Percentiles rank a stretch among this genome's conserved stretches.
Conservation (phyloP, 2,113 vertebrate species). For the Dicrurus megarhynchus region DNA sequence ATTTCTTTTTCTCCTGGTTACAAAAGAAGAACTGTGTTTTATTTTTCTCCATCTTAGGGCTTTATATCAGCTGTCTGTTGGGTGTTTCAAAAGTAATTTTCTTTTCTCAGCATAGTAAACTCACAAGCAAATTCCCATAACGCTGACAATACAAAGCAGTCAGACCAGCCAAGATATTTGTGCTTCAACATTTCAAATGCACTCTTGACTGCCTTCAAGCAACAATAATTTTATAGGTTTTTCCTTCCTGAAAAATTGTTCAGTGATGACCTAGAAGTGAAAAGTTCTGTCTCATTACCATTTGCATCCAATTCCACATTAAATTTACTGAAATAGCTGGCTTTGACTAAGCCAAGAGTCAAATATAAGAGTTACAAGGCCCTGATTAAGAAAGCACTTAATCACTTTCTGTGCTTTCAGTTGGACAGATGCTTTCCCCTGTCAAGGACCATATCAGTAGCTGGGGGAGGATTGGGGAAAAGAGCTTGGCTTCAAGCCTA, state of each 20-base stretch:
- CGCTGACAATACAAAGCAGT: not conserved
- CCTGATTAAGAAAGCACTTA: conserved; percentile 52
- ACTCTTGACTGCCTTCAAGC: conserved; percentile 16
- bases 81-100: conserved; percentile 23
- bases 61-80: not conserved
- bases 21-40: not conserved
- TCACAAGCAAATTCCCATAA: conserved; percentile 28
- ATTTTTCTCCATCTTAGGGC: not conserved
- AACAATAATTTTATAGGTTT: not conserved
- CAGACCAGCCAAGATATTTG: conserved; percentile 30
- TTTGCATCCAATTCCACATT: conserved; percentile 14
- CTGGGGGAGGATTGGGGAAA: conserved; percentile 15
- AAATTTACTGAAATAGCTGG: conserved; percentile 10
- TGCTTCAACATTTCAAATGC: not conserved
- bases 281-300: conserved; percentile 24
- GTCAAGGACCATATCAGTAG: conserved; percentile 47
- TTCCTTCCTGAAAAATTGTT: conserved; percentile 44
- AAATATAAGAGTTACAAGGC: conserved; percentile 20
- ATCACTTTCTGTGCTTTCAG: conserved; percentile 27
- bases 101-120: conserved; percentile 18
- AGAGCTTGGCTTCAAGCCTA: conserved; percentile 42
- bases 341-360: conserved; percentile 12
- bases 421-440: conserved; percentile 23
- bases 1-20: not conserved
- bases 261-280: conserved; percentile 24